Evolutionary conservation across 2,888 invertebrate species (phyloP).

Genomic region (Aquatica leii): DNA sequence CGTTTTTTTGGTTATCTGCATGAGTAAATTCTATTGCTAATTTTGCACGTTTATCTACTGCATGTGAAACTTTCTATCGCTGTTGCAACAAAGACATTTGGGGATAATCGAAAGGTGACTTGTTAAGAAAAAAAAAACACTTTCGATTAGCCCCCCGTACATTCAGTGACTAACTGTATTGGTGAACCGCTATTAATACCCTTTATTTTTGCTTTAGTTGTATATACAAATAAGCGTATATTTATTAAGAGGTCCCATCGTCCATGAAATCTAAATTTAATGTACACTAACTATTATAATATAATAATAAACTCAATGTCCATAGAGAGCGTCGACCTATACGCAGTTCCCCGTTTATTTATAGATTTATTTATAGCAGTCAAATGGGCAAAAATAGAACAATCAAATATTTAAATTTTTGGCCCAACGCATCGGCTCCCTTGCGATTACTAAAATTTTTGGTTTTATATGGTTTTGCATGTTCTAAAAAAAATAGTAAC

Average conservation of each 20-base stretch:
- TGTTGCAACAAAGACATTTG: conserved; percentile 7
- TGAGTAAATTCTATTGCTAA: conserved; percentile 45
- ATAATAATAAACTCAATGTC: conserved; percentile 14
- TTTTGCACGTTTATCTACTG: conserved; percentile 40
- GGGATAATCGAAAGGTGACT: background rate
- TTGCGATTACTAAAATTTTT: background rate
- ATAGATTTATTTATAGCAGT: conserved; percentile 24
- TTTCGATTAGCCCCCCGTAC: background rate
- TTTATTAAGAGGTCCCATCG: conserved; percentile 1
- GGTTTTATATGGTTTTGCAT: background rate
- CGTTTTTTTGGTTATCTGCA: conserved; percentile 50
- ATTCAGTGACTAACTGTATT: conserved; percentile 1
- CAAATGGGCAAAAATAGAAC: conserved; percentile 20
- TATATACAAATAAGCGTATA: conserved; percentile 2
- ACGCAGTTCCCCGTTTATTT: conserved; percentile 21
- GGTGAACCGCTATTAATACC: conserved; percentile 3
- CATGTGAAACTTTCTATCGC: conserved; percentile 17
- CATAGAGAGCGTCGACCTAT: conserved; percentile 24
- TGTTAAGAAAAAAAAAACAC: background rate
- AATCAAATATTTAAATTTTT: background rate
- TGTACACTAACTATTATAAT: background rate
- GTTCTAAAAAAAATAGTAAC: background rate
- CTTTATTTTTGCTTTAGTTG: background rate
- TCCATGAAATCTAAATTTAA: background rate
- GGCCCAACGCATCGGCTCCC: background rate